These are phyloP conservation scores for Furnarius figulus DNA, from an alignment of 2,113 vertebrate species.

Conservation along the genomic window DNA sequence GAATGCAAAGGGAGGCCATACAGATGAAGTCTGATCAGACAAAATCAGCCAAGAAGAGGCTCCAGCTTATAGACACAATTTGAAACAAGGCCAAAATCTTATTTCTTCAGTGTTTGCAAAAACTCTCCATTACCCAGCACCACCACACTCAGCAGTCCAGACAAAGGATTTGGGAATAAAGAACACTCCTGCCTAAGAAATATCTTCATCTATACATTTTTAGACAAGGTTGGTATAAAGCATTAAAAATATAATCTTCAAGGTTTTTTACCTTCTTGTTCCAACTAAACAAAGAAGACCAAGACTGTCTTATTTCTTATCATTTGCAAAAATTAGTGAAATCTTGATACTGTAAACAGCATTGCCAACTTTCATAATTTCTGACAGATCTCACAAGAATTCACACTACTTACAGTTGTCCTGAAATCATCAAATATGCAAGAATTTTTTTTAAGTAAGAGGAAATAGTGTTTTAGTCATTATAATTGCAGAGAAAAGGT, in stretches of 20 bases:
- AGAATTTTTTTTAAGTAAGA: neutral
- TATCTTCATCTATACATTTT: neutral
- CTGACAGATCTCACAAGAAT: neutral
- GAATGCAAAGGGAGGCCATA: neutral
- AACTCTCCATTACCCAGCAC: neutral
- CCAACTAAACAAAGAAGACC: neutral
- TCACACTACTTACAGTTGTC: neutral
- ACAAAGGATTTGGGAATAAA: neutral
- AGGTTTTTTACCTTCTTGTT: neutral
- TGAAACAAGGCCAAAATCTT: neutral
- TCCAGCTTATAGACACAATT: neutral
- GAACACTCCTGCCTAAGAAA: neutral
- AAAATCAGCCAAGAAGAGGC: neutral
- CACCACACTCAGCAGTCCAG: neutral
- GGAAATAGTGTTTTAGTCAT: neutral
- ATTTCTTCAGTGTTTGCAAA: neutral
- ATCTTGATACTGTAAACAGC: neutral
- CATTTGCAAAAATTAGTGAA: neutral
- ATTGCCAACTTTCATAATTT: neutral
- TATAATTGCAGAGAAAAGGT: neutral
- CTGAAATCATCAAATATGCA: neutral
- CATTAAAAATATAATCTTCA: neutral
- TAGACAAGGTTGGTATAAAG: neutral
- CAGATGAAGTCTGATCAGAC: constrained; percentile 10
- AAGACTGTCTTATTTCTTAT: neutral